A percentile compares a stretch with the other conserved stretches of the same genome.
These are phyloP conservation scores for Conus betulinus DNA, from an alignment of 1,140 invertebrate genomes.

Conservation along the genomic window DNA sequence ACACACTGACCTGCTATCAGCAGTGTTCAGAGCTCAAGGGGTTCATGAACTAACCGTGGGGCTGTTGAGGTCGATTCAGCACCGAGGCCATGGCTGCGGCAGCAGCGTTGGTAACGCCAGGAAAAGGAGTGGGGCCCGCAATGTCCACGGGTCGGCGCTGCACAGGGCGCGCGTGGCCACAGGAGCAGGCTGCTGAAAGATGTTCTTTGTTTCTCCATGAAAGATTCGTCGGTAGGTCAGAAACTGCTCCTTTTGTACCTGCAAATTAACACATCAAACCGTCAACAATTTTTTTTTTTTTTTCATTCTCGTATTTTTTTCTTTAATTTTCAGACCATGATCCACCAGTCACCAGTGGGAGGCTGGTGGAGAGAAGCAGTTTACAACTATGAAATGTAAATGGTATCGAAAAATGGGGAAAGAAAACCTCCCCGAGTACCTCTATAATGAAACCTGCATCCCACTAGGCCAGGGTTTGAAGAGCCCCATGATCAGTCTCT, in stretches of 20 bases:
- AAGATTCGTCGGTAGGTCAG: conserved; percentile 86
- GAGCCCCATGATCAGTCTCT: too few relatives aligned
- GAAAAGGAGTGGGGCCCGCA: conserved; percentile 80
- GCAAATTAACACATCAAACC: conserved; percentile 47
- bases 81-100: conserved; percentile 78
- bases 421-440: too few relatives aligned
- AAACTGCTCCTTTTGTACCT: conserved; percentile 89
- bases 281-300: neutral
- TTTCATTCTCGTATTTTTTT: too few relatives aligned
- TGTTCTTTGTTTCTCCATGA: conserved; percentile 86
- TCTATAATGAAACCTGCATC: too few relatives aligned
- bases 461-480: too few relatives aligned
- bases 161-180: conserved; percentile 45
- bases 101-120: conserved; percentile 77
- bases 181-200: conserved; percentile 81
- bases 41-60: conserved; percentile 51
- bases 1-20: too few relatives aligned
- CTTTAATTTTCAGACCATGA: neutral
- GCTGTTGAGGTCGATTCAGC: conserved; percentile 75
- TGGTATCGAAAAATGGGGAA: too few relatives aligned
- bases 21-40: too few relatives aligned
- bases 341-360: neutral
- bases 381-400: too few relatives aligned
- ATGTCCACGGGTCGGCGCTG: conserved; percentile 23
- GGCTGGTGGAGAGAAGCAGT: too few relatives aligned